A percentile compares a stretch with the other conserved stretches of the same genome.
Evolutionary conservation across 2,797 vertebrate species (phyloP).

Genomic region (Poecilia velifera): DNA sequence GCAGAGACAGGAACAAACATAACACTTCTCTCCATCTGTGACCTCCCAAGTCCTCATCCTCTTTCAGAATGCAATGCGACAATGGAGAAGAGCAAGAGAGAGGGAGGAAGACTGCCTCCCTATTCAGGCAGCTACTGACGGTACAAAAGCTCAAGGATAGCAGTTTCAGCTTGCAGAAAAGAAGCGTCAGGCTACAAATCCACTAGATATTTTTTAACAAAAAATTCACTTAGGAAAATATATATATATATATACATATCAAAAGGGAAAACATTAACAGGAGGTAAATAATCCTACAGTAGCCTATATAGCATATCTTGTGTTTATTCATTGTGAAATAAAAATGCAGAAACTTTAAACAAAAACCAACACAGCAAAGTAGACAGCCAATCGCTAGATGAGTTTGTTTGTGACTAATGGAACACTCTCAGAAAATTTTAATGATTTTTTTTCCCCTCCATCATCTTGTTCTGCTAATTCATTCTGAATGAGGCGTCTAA

Average conservation of each 20-base stretch:
- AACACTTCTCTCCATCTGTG: slow-evolving; percentile 78
- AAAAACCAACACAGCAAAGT: background rate
- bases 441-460: background rate
- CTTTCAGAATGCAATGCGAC: slow-evolving; percentile 65
- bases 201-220: slow-evolving; percentile 5
- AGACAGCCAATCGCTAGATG: background rate
- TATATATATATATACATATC: background rate
- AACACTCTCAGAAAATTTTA: background rate
- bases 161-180: slow-evolving; percentile 57
- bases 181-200: slow-evolving; percentile 43
- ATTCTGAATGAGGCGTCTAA: slow-evolving; percentile 22
- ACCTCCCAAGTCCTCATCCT: slow-evolving; percentile 72
- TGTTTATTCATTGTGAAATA: background rate
- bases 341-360: background rate
- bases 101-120: slow-evolving; percentile 66
- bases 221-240: background rate
- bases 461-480: slow-evolving; percentile 22
- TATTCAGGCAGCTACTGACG: slow-evolving; percentile 67
- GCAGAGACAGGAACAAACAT: slow-evolving; percentile 70
- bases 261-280: background rate
- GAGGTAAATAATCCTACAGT: background rate
- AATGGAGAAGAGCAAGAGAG: slow-evolving; percentile 62
- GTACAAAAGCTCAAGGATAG: slow-evolving; percentile 73
- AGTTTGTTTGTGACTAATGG: slow-evolving; percentile 17
- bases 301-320: background rate